phyloP scores from a whole-genome alignment of 2,113 vertebrate species.

The Deroptyus accipitrinus region DNA sequence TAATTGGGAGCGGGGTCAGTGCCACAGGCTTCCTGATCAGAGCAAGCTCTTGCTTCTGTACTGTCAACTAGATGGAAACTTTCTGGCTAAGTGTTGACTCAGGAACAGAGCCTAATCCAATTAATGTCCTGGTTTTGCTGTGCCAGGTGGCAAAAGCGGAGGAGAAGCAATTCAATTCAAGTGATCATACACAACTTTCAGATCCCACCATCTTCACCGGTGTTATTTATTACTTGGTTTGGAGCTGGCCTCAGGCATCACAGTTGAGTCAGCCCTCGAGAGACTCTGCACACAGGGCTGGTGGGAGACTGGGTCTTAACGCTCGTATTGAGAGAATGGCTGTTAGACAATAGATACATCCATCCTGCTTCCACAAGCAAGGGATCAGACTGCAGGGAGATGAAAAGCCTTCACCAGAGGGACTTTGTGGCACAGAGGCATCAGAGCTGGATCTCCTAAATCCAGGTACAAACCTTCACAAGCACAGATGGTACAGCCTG shows the following conservation, averaged over 20 bases:
- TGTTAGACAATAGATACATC: background rate
- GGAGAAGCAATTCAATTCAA: background rate
- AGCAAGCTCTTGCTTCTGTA: background rate
- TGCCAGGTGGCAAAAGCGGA: background rate
- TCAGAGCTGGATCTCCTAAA: background rate
- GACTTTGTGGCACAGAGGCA: background rate
- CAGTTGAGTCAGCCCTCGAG: background rate
- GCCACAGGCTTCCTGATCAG: background rate
- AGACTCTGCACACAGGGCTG: background rate
- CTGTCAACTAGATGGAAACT: background rate
- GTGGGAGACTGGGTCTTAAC: background rate
- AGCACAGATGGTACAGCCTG: background rate
- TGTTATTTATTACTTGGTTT: background rate
- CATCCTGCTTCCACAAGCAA: background rate
- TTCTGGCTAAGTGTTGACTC: background rate
- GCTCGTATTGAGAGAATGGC: rapidly evolving
- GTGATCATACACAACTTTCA: background rate
- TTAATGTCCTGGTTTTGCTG: background rate
- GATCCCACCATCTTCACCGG: background rate
- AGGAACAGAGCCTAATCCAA: background rate
- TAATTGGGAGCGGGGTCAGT: rapidly evolving
- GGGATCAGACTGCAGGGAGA: background rate
- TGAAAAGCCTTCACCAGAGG: background rate
- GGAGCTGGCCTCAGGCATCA: background rate
- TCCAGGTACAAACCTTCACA: background rate